phyloP scores from a whole-genome alignment of 2,113 vertebrate species.

The Nansenia antarctica region DNA sequence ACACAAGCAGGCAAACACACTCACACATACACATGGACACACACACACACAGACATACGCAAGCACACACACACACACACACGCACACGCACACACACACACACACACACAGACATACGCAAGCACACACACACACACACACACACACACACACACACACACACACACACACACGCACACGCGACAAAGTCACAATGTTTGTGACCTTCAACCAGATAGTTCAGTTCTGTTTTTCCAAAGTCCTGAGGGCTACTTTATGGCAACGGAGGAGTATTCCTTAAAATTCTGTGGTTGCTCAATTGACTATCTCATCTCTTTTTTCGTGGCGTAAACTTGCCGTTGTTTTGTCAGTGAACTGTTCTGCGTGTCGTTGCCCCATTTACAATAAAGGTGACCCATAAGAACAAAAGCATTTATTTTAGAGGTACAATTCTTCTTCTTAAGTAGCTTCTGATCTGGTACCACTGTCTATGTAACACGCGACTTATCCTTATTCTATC shows the following conservation, averaged over 20 bases:
- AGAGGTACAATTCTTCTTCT: background rate
- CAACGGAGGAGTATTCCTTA: background rate
- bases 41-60: conserved; percentile 3
- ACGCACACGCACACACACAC: background rate
- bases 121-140: background rate
- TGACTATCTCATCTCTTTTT: background rate
- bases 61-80: conserved; percentile 2
- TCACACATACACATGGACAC: background rate
- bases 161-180: conserved; percentile 11
- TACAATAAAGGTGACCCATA: background rate
- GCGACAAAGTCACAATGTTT: conserved; percentile 16
- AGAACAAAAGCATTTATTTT: background rate
- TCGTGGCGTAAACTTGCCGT: background rate
- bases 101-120: too few relatives aligned
- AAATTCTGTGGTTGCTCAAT: background rate
- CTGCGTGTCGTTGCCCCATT: background rate
- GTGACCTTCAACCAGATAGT: conserved; percentile 35
- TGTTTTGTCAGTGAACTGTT: background rate
- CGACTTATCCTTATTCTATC: background rate
- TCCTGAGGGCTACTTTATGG: background rate
- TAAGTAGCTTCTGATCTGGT: conserved; percentile 10
- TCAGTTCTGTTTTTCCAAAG: background rate
- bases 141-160: background rate
- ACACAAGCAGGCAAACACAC: background rate
- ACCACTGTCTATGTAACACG: background rate